Evolutionary conservation across 1,140 invertebrate genomes (phyloP).

Genomic region (Drosophila varians): DNA sequence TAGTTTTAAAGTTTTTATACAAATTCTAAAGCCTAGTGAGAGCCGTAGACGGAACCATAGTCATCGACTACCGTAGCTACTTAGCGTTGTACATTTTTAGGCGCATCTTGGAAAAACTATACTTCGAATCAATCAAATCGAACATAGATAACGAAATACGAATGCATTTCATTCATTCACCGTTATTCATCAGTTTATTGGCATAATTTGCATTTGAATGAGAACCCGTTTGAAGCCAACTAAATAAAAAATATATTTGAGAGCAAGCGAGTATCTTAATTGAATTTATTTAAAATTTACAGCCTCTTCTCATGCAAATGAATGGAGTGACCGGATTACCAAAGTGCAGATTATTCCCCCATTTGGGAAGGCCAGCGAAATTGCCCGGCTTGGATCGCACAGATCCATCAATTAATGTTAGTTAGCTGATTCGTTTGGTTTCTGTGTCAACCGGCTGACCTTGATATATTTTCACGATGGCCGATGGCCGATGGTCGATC

Average conservation of each 20-base stretch:
- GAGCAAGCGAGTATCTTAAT: constrained; percentile 7
- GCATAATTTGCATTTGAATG: constrained; percentile 49
- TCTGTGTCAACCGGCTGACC: constrained; percentile 72
- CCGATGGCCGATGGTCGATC: constrained; percentile 62
- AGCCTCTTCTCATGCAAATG: constrained; percentile 43
- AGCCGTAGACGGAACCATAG: too few species aligned
- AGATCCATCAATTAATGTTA: constrained; percentile 78
- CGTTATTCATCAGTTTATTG: constrained; percentile 25
- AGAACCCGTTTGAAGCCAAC: constrained; percentile 24
- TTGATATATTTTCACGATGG: constrained; percentile 77
- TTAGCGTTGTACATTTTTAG: neutral
- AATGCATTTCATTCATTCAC: constrained; percentile 27
- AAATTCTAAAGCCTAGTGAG: too few species aligned
- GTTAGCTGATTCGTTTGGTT: constrained; percentile 75
- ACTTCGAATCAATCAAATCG: constrained; percentile 35
- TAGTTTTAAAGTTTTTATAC: too few species aligned
- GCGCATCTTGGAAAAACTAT: neutral
- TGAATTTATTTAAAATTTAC: constrained; percentile 36
- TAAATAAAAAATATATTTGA: constrained; percentile 28
- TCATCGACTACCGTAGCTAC: neutral
- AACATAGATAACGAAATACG: constrained; percentile 16
- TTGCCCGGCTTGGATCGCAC: constrained; percentile 44
- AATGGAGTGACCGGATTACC: constrained; percentile 12
- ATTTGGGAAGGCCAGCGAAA: constrained; percentile 21
- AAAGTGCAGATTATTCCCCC: constrained; percentile 35